These are phyloP conservation scores for Trissoscelio sp. DNA, from an alignment of 2,888 invertebrate species.

Conservation along the genomic window DNA sequence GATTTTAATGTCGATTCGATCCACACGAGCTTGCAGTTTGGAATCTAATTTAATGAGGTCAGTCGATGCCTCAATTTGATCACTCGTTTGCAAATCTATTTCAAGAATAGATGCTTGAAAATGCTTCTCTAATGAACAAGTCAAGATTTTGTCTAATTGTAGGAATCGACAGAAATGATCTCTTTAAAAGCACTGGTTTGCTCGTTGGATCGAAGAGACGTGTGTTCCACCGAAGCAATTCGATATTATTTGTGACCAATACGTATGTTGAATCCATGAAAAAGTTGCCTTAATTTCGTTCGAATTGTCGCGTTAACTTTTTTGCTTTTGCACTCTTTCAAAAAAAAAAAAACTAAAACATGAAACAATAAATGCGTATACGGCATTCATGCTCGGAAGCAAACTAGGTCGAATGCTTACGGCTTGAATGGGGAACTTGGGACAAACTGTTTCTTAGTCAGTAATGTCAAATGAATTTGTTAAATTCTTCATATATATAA, in stretches of 20 bases:
- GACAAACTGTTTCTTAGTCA: constrained; percentile 74
- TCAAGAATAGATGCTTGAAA: no score
- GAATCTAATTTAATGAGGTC: constrained; percentile 8
- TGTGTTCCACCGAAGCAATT: constrained; percentile 79
- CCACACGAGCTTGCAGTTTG: constrained; percentile 38
- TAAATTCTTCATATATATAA: constrained; percentile 72
- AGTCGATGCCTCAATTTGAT: neutral
- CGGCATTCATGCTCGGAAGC: constrained; percentile 72
- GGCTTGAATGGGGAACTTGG: constrained; percentile 74
- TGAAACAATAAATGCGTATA: constrained; percentile 57
- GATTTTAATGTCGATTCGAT: constrained; percentile 69
- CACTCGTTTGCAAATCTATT: no score
- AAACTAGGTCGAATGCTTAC: constrained; percentile 79
- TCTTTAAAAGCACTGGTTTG: constrained; percentile 54
- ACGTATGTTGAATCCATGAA: constrained; percentile 64
- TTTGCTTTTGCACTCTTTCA: constrained; percentile 61
- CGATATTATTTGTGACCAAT: constrained; percentile 72
- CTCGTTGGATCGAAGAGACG: constrained; percentile 71
- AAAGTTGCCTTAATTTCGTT: constrained; percentile 64
- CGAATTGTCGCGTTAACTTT: constrained; percentile 45
- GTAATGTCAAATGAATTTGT: constrained; percentile 77
- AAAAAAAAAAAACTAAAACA: constrained; percentile 12
- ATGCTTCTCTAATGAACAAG: no score
- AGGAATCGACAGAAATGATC: neutral
- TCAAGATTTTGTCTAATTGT: no score